These are phyloP conservation scores for Cephalophus harveyi DNA, from an alignment of 2,113 vertebrate species.

Conservation along the genomic window DNA sequence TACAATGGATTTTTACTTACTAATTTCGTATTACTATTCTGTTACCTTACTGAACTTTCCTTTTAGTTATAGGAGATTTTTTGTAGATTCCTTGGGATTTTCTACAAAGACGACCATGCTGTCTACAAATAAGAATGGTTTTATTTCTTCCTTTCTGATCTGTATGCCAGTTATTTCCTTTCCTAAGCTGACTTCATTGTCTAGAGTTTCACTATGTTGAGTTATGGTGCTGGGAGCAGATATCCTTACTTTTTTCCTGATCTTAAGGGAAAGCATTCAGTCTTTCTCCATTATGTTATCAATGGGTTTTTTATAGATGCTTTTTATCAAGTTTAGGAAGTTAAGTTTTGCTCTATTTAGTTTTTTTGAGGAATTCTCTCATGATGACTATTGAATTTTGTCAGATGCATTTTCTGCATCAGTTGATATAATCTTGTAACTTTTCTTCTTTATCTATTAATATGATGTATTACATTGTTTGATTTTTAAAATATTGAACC, in stretches of 20 bases:
- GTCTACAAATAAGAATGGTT: neutral
- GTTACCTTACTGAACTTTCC: neutral
- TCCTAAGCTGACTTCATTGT: neutral
- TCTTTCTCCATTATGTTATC: neutral
- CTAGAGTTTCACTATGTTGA: neutral
- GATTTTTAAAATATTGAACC: neutral
- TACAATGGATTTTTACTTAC: neutral
- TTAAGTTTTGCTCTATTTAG: neutral
- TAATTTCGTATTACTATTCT: neutral
- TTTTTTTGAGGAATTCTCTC: neutral
- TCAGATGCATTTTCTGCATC: neutral
- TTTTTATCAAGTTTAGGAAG: neutral
- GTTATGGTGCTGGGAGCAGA: neutral
- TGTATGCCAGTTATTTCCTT: neutral
- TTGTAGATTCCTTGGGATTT: neutral
- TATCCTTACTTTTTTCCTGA: neutral
- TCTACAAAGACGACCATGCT: neutral
- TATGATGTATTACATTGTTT: neutral
- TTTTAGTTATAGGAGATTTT: neutral
- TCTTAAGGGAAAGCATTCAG: neutral
- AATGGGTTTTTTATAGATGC: neutral
- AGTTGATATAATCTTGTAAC: neutral
- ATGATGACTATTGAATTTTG: neutral
- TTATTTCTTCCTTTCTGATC: neutral
- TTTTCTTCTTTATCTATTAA: neutral